Base-by-base conservation (phyloP, 2,113 vertebrate genomes). In the Macquaria ambigua region DNA sequence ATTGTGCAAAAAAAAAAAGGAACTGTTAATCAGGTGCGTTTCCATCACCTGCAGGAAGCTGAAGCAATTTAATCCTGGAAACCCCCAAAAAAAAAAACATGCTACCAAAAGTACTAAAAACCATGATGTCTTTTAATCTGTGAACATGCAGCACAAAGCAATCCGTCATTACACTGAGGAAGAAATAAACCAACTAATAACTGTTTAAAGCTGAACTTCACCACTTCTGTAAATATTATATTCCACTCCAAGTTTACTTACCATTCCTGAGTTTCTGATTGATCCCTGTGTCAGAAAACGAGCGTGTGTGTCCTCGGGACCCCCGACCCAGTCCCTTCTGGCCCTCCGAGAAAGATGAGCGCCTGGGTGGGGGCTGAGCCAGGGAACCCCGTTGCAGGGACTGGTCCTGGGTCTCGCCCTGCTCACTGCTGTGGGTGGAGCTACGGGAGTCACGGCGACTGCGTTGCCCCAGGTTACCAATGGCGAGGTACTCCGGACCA, bases 401-500 rank as follows among this genome's bases (percentile, higher is more conserved):
- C 43, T 16, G 83, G 55, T 77, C 76, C 52, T 31, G 66, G 11
- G 10, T 23, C 25, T 78, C 94, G 77, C 94, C 75, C 87, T 87
- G 31, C 61, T 94, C 93, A 0, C 86, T 87, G 82, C 88, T 90
- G 31, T 74, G 77, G 70, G 94, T 88, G 16, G 92, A 95, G 90
- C 94, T 96, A 76, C 79, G 68, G 1, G 90, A 96, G 90, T 95
- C 94, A n/a, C 90, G 48, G 0, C 95, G 86, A 56, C 92, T 96
- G 83, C 93, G 96, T 48, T 95, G 95, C 15, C 97, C 97, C 84
- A 96, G 90, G 90, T 98, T 99, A 62, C 98, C 98, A 0, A 99
- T 99, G 48, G 98, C 98, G 91, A 99, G 92, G 91, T 99, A 99
- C 90, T 99, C 98, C 0, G 98, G 98, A 5, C 97, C 98, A 0